phyloP scores from a whole-genome alignment of 2,888 invertebrate genomes.

The Troides helena region DNA sequence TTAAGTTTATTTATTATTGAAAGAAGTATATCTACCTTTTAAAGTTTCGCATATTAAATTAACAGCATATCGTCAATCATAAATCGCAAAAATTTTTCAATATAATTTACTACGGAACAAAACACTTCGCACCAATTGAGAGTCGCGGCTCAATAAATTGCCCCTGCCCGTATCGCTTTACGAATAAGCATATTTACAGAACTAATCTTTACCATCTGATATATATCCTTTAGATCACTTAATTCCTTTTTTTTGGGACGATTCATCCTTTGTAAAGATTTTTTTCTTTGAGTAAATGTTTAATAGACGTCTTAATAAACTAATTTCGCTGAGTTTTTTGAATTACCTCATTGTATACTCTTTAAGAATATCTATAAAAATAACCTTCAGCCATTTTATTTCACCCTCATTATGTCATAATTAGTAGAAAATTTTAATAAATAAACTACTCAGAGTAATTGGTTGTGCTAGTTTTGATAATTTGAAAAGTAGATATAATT shows the following conservation, averaged over 20 bases:
- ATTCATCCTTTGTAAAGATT: too few relatives aligned
- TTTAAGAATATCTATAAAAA: too few relatives aligned
- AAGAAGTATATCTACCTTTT: background rate
- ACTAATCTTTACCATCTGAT: constrained; percentile 1
- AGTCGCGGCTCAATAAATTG: constrained; percentile 42
- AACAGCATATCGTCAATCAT: background rate
- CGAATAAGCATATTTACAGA: constrained; percentile 19
- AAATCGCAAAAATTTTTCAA: constrained; percentile 5
- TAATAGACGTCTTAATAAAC: too few relatives aligned
- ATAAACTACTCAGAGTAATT: too few relatives aligned
- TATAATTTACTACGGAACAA: constrained; percentile 45
- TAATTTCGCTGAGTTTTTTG: too few relatives aligned
- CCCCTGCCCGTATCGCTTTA: constrained; percentile 43
- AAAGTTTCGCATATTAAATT: background rate
- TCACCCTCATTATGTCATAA: too few relatives aligned
- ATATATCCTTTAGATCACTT: background rate
- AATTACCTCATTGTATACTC: too few relatives aligned
- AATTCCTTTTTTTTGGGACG: background rate
- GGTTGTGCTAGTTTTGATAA: too few relatives aligned
- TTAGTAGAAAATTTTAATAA: too few relatives aligned
- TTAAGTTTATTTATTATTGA: background rate
- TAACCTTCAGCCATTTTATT: too few relatives aligned
- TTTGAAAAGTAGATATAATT: too few relatives aligned
- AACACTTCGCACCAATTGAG: constrained; percentile 50
- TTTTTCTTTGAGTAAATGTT: too few relatives aligned